These are phyloP conservation scores for Coremacera marginata DNA, from an alignment of 2,888 invertebrate genomes.

Conservation along the genomic window DNA sequence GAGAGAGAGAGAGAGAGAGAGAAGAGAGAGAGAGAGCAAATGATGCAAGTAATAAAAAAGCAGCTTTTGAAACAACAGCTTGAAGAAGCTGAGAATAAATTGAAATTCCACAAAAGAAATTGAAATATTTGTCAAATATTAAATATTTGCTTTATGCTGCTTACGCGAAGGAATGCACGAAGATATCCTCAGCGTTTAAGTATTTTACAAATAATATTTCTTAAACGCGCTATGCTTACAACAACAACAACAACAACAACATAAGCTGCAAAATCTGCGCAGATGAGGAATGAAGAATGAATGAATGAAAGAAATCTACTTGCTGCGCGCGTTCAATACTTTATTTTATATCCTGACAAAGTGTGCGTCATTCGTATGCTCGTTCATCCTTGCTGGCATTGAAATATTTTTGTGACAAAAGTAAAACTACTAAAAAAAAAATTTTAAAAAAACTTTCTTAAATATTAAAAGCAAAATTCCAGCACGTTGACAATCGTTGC, in stretches of 20 bases:
- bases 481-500: background rate
- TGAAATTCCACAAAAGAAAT: slow-evolving; percentile 11
- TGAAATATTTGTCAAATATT: slow-evolving; percentile 23
- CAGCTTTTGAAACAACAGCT: background rate
- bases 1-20: background rate
- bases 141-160: slow-evolving; percentile 18
- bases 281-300: no score
- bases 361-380: slow-evolving; percentile 2
- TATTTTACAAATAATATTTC: slow-evolving; percentile 26
- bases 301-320: no score
- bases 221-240: background rate
- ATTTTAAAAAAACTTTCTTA: background rate
- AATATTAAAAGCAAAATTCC: slow-evolving; percentile 12
- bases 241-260: no score
- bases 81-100: background rate
- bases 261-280: no score
- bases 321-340: background rate
- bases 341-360: slow-evolving; percentile 24
- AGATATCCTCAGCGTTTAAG: background rate
- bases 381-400: background rate
- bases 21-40: background rate
- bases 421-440: background rate
- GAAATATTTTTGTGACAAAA: slow-evolving; percentile 12
- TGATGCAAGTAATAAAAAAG: background rate
- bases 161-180: no score